Evolutionary conservation across 2,888 invertebrate genomes (phyloP).

Genomic region (Caradrina kadenii): DNA sequence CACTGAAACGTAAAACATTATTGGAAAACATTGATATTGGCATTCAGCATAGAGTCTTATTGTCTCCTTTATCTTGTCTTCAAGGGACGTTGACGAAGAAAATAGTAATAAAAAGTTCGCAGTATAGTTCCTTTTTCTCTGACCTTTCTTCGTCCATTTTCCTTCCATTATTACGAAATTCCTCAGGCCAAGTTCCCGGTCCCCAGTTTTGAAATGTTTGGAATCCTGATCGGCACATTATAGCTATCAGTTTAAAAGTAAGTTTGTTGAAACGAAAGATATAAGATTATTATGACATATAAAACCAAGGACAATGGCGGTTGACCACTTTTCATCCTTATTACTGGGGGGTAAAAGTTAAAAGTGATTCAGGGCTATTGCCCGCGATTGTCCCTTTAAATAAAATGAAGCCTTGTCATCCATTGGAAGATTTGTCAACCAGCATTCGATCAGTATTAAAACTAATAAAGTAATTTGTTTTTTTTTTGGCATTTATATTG

Average conservation of each 20-base stretch:
- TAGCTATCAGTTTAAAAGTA: slow-evolving; percentile 30
- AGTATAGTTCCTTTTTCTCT: slow-evolving; percentile 28
- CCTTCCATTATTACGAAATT: slow-evolving; percentile 50
- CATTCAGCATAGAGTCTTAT: slow-evolving; percentile 30
- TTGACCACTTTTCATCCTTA: no score
- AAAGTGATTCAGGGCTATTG: no score
- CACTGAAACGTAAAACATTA: slow-evolving; percentile 32
- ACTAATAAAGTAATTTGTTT: background rate
- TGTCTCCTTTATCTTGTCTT: slow-evolving; percentile 21
- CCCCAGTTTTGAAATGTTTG: slow-evolving; percentile 32
- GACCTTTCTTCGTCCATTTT: slow-evolving; percentile 36
- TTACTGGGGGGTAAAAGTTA: no score
- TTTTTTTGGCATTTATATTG: no score
- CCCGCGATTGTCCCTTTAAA: no score
- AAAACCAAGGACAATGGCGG: no score
- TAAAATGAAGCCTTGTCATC: background rate
- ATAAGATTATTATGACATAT: background rate
- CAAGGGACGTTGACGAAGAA: slow-evolving; percentile 12
- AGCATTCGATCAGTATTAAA: background rate
- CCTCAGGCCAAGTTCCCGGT: slow-evolving; percentile 8
- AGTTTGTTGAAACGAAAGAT: background rate
- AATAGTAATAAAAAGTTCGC: slow-evolving; percentile 35
- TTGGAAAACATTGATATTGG: slow-evolving; percentile 18
- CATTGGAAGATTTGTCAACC: no score
- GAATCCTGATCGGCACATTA: slow-evolving; percentile 27